Percentiles rank a stretch among this genome's conserved stretches.
Conservation (phyloP, 2,113 vertebrate genomes). For the Spheniscus mendiculus region DNA sequence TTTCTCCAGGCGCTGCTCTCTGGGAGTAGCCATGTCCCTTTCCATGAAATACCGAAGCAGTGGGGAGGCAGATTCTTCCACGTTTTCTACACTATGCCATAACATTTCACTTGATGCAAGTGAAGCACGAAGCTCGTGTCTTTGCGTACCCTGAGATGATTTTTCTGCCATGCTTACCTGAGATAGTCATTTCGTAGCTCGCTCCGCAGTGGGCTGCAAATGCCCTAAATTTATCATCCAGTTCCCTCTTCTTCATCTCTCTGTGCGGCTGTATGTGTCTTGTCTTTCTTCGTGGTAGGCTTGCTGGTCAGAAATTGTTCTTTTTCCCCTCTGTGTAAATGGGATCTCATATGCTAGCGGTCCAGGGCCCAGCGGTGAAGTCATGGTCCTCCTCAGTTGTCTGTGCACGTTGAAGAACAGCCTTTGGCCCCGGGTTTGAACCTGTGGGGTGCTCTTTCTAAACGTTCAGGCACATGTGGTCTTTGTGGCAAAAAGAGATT, state of each 20-base stretch:
- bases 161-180: not conserved
- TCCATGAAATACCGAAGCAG: fast-evolving
- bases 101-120: too few relatives aligned
- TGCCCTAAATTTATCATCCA: not conserved
- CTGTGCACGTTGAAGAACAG: fast-evolving
- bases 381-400: not conserved
- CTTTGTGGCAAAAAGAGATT: not conserved
- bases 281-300: not conserved
- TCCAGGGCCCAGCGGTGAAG: not conserved
- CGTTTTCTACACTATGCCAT: not conserved
- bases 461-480: fast-evolving
- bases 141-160: not conserved
- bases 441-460: not conserved
- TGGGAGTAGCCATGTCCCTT: fast-evolving
- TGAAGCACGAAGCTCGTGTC: fast-evolving
- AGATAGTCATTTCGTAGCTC: not conserved
- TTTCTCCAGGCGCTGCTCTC: not conserved
- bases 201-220: not conserved
- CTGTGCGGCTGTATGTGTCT: fast-evolving
- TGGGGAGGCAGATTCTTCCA: not conserved
- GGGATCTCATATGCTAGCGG: fast-evolving
- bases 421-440: not conserved
- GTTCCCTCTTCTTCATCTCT: not conserved
- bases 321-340: not conserved
- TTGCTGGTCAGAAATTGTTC: not conserved